Percentiles rank a stretch among this genome's conserved stretches.
Evolutionary conservation across 1,140 invertebrate species (phyloP).

Genomic region (Steinernema feltiae): DNA sequence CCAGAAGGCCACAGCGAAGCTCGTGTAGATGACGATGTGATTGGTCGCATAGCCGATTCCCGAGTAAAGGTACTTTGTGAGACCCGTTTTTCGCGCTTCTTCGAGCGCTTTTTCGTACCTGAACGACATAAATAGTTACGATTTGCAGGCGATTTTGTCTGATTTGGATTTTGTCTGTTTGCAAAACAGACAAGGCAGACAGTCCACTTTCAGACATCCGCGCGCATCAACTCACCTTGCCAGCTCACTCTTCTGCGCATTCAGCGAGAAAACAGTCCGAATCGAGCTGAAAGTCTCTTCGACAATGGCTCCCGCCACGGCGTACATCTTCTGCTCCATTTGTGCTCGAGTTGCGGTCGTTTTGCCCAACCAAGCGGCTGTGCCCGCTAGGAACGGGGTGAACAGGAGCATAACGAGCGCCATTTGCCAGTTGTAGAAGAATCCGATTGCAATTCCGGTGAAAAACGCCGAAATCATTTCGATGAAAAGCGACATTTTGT

Average conservation of each 20-base stretch:
- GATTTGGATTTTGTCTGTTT: too few species aligned
- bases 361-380: constrained; percentile 50
- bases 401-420: constrained; percentile 54
- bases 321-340: constrained; percentile 73
- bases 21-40: constrained; percentile 48
- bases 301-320: constrained; percentile 71
- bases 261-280: constrained; percentile 74
- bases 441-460: constrained; percentile 53
- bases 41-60: constrained; percentile 45
- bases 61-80: constrained; percentile 56
- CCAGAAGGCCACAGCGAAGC: constrained; percentile 57
- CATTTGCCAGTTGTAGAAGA: constrained; percentile 58
- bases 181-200: too few species aligned
- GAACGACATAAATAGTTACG: constrained; percentile 27
- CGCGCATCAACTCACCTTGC: constrained; percentile 45
- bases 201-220: too few species aligned
- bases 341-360: constrained; percentile 61
- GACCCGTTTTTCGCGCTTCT: constrained; percentile 47
- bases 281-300: constrained; percentile 74
- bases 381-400: constrained; percentile 41
- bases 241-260: constrained; percentile 69
- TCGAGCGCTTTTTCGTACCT: constrained; percentile 55
- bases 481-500: constrained; percentile 75
- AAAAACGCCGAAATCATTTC: constrained; percentile 67
- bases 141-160: too few species aligned